Conservation (phyloP, 2,888 invertebrate species). For the Eudasyphora cyanicolor region DNA sequence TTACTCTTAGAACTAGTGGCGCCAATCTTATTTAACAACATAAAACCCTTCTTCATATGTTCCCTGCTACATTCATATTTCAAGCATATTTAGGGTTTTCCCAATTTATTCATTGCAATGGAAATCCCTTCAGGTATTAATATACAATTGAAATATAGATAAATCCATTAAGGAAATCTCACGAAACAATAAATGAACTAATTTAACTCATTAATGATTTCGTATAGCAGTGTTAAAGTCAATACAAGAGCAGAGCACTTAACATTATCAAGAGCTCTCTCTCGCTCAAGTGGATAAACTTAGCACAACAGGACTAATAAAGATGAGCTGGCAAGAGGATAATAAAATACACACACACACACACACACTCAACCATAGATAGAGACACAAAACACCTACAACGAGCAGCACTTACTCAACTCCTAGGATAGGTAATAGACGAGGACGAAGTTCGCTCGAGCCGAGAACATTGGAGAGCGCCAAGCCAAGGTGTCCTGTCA, state of each 20-base stretch:
- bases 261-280: slow-evolving; percentile 18
- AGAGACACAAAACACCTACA: not conserved
- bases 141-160: slow-evolving; percentile 5
- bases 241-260: slow-evolving; percentile 40
- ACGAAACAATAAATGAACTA: slow-evolving; percentile 20
- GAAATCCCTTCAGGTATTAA: slow-evolving; percentile 14
- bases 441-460: not conserved
- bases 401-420: not conserved
- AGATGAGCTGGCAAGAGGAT: slow-evolving; percentile 10
- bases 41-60: no score
- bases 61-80: no score
- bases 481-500: slow-evolving; percentile 6
- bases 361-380: slow-evolving; percentile 1
- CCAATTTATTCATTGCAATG: no score
- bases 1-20: no score
- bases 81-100: no score
- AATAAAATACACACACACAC: slow-evolving; percentile 2
- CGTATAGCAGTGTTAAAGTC: slow-evolving; percentile 46
- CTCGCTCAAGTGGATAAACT: not conserved
- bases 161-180: not conserved
- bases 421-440: not conserved
- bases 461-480: not conserved
- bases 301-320: slow-evolving; percentile 10
- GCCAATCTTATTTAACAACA: no score
- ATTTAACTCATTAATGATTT: slow-evolving; percentile 56